Percentiles rank a stretch among this genome's conserved stretches.
These are phyloP conservation scores for Semicossyphus pulcher DNA, from an alignment of 2,113 vertebrate genomes.

Conservation along the genomic window DNA sequence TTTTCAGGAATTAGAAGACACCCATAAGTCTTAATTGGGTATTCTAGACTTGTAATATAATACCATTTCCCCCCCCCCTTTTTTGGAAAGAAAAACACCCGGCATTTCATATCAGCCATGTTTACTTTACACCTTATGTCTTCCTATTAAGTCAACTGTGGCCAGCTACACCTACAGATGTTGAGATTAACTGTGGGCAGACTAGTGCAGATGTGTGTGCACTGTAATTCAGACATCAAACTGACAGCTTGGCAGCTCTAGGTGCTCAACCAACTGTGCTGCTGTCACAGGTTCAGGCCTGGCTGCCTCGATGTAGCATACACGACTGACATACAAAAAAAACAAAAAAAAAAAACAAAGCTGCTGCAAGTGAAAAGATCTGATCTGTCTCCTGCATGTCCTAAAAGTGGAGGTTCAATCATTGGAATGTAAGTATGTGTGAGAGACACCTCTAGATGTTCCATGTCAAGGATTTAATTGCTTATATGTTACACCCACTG, in stretches of 20 bases:
- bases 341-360: slow-evolving; percentile 1
- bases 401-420: slow-evolving; percentile 56
- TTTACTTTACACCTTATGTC: slow-evolving; percentile 19
- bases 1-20: no score
- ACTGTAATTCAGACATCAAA: slow-evolving; percentile 75
- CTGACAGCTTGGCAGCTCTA: slow-evolving; percentile 66
- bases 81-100: not conserved
- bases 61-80: no score
- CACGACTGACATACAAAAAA: slow-evolving; percentile 25
- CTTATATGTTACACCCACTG: slow-evolving; percentile 46
- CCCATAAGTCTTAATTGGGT: no score
- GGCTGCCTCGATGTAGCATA: slow-evolving; percentile 54
- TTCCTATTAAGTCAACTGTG: slow-evolving; percentile 19
- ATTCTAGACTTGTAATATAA: no score
- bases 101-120: not conserved
- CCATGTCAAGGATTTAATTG: slow-evolving; percentile 69
- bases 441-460: slow-evolving; percentile 65
- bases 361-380: slow-evolving; percentile 29
- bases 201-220: slow-evolving; percentile 57
- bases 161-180: slow-evolving; percentile 47
- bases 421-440: slow-evolving; percentile 60
- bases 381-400: slow-evolving; percentile 51
- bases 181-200: slow-evolving; percentile 51
- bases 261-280: slow-evolving; percentile 70
- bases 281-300: slow-evolving; percentile 74